phyloP scores from a whole-genome alignment of 2,888 invertebrate genomes.

The Nasonovia ribisnigri region DNA sequence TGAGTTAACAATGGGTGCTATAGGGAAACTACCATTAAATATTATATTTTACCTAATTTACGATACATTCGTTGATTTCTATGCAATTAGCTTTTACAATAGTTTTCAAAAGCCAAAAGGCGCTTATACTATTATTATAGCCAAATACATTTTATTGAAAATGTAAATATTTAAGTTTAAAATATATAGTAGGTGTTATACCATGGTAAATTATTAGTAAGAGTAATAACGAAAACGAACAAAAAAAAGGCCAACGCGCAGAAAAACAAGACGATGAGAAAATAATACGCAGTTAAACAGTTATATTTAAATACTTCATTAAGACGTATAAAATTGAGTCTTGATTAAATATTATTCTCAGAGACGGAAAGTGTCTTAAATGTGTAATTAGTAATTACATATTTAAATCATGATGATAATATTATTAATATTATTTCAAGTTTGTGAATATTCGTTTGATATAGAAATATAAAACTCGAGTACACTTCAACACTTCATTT shows the following conservation, averaged over 20 bases:
- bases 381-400: not conserved
- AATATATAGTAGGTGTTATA: not conserved
- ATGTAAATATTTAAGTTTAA: not conserved
- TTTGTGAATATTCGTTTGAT: not conserved
- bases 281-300: not conserved
- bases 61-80: not conserved
- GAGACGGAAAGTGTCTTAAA: not conserved
- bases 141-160: not conserved
- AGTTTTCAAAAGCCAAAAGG: not conserved
- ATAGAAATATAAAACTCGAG: not conserved
- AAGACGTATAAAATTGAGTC: not conserved
- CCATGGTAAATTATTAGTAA: not conserved
- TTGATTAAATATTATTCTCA: not conserved
- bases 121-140: not conserved
- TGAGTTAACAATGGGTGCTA: not conserved
- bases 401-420: not conserved
- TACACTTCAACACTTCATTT: not conserved
- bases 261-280: not conserved
- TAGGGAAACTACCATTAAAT: not conserved
- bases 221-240: not conserved
- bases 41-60: not conserved
- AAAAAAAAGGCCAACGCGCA: not conserved
- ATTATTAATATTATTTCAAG: not conserved
- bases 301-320: not conserved
- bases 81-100: not conserved